phyloP scores from a whole-genome alignment of 1,140 invertebrate species.

The Cyclina sinensis region DNA sequence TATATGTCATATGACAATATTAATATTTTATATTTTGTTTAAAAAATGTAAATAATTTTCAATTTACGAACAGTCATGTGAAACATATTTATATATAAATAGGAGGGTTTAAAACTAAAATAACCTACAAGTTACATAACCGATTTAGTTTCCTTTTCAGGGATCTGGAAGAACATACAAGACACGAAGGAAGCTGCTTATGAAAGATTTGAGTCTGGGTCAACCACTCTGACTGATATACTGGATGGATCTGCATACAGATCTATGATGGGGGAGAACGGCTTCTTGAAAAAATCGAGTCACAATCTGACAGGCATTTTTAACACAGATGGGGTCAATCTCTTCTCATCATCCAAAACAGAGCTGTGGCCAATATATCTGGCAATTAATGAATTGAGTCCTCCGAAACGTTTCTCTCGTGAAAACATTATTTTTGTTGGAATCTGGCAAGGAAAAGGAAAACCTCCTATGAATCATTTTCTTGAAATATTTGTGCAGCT shows the following conservation, averaged over 20 bases:
- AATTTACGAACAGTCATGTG: too few relatives aligned
- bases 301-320: conserved; percentile 64
- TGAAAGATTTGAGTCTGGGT: not conserved
- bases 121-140: not conserved
- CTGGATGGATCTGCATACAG: conserved; percentile 66
- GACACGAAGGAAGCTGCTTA: not conserved
- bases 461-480: conserved; percentile 63
- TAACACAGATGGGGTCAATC: conserved; percentile 69
- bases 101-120: not conserved
- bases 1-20: too few relatives aligned
- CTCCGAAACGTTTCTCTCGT: conserved; percentile 47
- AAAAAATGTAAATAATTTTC: too few relatives aligned
- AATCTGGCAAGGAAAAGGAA: conserved; percentile 64
- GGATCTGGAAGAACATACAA: conserved; percentile 4
- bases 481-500: conserved; percentile 28
- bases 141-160: not conserved
- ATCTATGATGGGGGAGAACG: conserved; percentile 32
- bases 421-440: conserved; percentile 60
- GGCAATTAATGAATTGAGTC: too few relatives aligned
- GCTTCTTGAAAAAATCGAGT: conserved; percentile 45
- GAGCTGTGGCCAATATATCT: conserved; percentile 71
- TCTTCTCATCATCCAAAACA: conserved; percentile 67
- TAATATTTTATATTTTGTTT: too few relatives aligned
- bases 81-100: not conserved
- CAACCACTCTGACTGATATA: conserved; percentile 59